Evolutionary conservation across 2,888 invertebrate genomes (phyloP).

Genomic region (Papilio demoleus): DNA sequence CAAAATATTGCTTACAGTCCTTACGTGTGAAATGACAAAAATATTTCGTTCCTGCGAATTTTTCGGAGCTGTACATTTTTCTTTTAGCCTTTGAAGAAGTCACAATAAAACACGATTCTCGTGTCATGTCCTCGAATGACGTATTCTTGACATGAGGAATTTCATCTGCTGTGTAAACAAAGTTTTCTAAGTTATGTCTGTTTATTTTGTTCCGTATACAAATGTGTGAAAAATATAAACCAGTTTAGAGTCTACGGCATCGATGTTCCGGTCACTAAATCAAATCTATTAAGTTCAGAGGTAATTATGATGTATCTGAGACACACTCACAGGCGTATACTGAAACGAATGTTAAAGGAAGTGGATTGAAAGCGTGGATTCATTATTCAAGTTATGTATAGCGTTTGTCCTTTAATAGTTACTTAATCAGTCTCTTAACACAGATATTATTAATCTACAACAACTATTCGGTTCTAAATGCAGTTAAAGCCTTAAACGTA

Average conservation of each 20-base stretch:
- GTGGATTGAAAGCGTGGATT: too few relatives aligned
- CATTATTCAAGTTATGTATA: too few relatives aligned
- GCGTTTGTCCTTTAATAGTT: too few relatives aligned
- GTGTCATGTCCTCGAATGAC: slow-evolving; percentile 10
- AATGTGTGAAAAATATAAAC: neutral
- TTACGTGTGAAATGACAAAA: neutral
- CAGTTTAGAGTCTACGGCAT: too few relatives aligned
- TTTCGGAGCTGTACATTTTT: neutral
- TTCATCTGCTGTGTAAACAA: slow-evolving; percentile 1
- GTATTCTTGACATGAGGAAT: slow-evolving; percentile 20
- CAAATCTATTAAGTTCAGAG: too few relatives aligned
- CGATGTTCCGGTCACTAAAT: too few relatives aligned
- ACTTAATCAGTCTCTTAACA: too few relatives aligned
- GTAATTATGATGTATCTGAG: too few relatives aligned
- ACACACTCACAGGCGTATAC: too few relatives aligned
- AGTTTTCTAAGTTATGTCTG: neutral
- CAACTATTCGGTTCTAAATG: neutral
- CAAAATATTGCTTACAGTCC: too few relatives aligned
- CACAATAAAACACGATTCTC: neutral
- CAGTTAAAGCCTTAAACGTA: neutral
- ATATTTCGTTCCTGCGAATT: neutral
- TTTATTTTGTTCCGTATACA: neutral
- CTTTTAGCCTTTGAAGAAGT: slow-evolving; percentile 18
- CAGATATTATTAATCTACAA: neutral
- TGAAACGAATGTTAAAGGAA: too few relatives aligned